Evolutionary conservation across 2,797 vertebrate genomes (phyloP).

Genomic region (Lacerta agilis): DNA sequence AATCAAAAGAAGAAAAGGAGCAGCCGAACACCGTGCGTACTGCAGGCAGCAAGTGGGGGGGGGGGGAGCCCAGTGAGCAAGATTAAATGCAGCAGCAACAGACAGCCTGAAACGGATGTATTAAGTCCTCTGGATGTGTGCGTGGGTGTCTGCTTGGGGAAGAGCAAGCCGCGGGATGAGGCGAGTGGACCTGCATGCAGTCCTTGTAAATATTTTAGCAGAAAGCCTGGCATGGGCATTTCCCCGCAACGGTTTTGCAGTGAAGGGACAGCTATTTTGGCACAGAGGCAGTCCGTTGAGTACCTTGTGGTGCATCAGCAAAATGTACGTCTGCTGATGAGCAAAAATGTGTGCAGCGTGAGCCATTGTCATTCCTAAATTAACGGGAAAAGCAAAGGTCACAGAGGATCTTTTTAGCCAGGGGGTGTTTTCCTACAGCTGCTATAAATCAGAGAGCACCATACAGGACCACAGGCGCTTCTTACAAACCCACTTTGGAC

Average conservation of each 20-base stretch:
- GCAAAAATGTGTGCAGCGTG: not conserved
- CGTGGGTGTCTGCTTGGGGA: not conserved
- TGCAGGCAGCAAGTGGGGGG: conserved; percentile 28
- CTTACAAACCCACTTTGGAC: not conserved
- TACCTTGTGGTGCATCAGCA: conserved; percentile 14
- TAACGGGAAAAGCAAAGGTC: conserved; percentile 27
- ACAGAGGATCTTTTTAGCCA: conserved; percentile 1
- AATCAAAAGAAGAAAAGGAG: conserved; percentile 3
- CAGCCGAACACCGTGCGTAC: not conserved
- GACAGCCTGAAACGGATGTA: not conserved
- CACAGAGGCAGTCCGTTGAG: conserved; percentile 18
- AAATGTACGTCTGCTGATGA: conserved; percentile 17
- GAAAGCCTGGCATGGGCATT: not conserved
- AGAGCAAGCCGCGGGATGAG: conserved; percentile 20
- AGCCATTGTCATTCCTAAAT: not conserved
- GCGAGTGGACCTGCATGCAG: not conserved
- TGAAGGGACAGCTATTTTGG: not conserved
- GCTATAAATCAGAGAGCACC: accelerated
- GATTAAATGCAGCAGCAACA: conserved; percentile 51
- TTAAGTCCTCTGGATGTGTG: conserved; percentile 32
- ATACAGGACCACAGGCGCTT: not conserved
- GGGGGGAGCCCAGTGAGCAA: conserved; percentile 45
- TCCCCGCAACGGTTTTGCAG: not conserved
- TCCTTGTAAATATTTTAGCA: conserved; percentile 1
- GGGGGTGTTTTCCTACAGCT: not conserved